phyloP scores from a whole-genome alignment of 2,888 invertebrate species.

The Eurytoma californica region DNA sequence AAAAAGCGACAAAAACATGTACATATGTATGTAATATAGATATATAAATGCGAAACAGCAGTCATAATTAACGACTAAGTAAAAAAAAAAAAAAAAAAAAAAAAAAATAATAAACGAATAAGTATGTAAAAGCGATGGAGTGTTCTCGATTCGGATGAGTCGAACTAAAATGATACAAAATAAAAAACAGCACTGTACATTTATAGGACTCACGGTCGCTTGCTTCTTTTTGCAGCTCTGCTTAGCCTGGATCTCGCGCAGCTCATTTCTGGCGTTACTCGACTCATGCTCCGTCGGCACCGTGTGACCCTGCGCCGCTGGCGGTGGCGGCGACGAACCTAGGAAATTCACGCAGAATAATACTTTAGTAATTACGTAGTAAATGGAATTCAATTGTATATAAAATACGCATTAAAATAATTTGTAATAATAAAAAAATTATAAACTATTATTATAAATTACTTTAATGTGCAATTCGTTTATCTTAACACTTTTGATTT shows the following conservation, averaged over 20 bases:
- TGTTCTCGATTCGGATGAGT: slow-evolving; percentile 48
- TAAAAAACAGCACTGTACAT: slow-evolving; percentile 68
- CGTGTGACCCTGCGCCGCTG: slow-evolving; percentile 64
- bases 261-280: slow-evolving; percentile 83
- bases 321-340: slow-evolving; percentile 68
- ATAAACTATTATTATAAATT: too few species aligned
- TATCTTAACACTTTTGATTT: not conserved
- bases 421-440: too few species aligned
- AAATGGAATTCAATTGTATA: not conserved
- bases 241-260: slow-evolving; percentile 80
- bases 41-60: slow-evolving; percentile 46
- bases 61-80: slow-evolving; percentile 65
- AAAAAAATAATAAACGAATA: too few species aligned
- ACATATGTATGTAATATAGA: slow-evolving; percentile 27
- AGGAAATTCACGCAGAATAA: not conserved
- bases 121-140: slow-evolving; percentile 37
- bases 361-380: not conserved
- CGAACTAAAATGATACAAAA: slow-evolving; percentile 60
- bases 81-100: slow-evolving; percentile 60
- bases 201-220: slow-evolving; percentile 76
- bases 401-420: too few species aligned
- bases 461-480: not conserved
- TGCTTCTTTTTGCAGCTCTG: slow-evolving; percentile 77
- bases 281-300: slow-evolving; percentile 76
- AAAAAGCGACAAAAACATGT: slow-evolving; percentile 46